phyloP scores from a whole-genome alignment of 37 sponge, comb jelly and placozoan genomes.

The Spongilla lacustris region DNA sequence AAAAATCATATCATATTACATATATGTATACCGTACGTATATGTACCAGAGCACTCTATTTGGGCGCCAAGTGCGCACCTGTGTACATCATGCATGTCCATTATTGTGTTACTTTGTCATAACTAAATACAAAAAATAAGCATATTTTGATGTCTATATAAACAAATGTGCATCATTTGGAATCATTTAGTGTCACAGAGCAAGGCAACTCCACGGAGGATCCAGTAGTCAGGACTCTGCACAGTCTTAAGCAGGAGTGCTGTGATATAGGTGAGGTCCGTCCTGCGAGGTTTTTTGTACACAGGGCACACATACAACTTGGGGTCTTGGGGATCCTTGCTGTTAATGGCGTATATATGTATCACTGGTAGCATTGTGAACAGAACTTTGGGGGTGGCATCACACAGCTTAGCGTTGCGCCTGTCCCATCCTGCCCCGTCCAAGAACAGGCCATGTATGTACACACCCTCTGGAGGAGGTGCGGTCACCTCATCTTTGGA shows the following conservation, averaged over 20 bases:
- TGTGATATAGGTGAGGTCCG: slow-evolving; percentile 96
- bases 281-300: slow-evolving; percentile 97
- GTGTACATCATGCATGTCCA: no score
- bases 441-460: slow-evolving; percentile 93
- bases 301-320: slow-evolving; percentile 97
- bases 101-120: slow-evolving; percentile 19
- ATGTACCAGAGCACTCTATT: no score
- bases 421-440: slow-evolving; percentile 99
- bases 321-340: slow-evolving; percentile 59
- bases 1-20: no score
- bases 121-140: background rate
- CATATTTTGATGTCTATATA: background rate
- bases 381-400: slow-evolving; percentile 93
- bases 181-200: slow-evolving; percentile 95
- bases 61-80: no score
- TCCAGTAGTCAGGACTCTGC: slow-evolving; percentile 94
- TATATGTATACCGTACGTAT: no score
- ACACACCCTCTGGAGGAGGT: slow-evolving; percentile 95
- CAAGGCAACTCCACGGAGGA: slow-evolving; percentile 92
- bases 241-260: slow-evolving; percentile 79
- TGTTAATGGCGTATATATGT: slow-evolving; percentile 92
- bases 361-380: slow-evolving; percentile 88
- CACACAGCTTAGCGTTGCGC: slow-evolving; percentile 70
- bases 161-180: background rate
- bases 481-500: slow-evolving; percentile 89